Conservation (phyloP, 2,888 invertebrate species). For the Eupithecia exiguata region DNA sequence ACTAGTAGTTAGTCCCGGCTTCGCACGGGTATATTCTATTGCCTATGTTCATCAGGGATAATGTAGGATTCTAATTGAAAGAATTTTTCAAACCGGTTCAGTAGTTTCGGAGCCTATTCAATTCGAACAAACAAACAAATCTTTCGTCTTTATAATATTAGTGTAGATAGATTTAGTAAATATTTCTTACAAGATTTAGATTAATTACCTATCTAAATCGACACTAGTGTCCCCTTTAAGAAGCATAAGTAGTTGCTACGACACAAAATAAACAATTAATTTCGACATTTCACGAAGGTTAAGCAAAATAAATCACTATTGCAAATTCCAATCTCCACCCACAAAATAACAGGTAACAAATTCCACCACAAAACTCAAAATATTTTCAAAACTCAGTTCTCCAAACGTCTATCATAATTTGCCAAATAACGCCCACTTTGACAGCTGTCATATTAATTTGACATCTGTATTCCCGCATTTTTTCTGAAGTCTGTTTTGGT, state of each 20-base stretch:
- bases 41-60: too few relatives aligned
- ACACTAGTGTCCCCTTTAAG: neutral
- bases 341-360: slow-evolving; percentile 45
- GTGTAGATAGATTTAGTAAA: too few relatives aligned
- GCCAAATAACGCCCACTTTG: slow-evolving; percentile 69
- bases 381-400: slow-evolving; percentile 56
- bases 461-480: slow-evolving; percentile 66
- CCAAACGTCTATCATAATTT: slow-evolving; percentile 63
- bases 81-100: too few relatives aligned
- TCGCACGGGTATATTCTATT: too few relatives aligned
- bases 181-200: too few relatives aligned
- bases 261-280: neutral
- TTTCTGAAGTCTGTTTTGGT: slow-evolving; percentile 42
- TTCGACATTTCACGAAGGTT: neutral
- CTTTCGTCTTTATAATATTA: too few relatives aligned
- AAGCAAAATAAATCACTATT: neutral
- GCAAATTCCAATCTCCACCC: slow-evolving; percentile 16
- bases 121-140: too few relatives aligned
- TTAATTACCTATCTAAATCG: neutral
- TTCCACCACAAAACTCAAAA: slow-evolving; percentile 55
- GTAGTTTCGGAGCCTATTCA: too few relatives aligned
- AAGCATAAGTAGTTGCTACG: neutral
- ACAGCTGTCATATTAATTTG: slow-evolving; percentile 79
- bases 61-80: too few relatives aligned
- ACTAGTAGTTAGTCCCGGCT: too few relatives aligned